These are phyloP conservation scores for Chelon labrosus DNA, from an alignment of 2,797 vertebrate species.

Conservation along the genomic window DNA sequence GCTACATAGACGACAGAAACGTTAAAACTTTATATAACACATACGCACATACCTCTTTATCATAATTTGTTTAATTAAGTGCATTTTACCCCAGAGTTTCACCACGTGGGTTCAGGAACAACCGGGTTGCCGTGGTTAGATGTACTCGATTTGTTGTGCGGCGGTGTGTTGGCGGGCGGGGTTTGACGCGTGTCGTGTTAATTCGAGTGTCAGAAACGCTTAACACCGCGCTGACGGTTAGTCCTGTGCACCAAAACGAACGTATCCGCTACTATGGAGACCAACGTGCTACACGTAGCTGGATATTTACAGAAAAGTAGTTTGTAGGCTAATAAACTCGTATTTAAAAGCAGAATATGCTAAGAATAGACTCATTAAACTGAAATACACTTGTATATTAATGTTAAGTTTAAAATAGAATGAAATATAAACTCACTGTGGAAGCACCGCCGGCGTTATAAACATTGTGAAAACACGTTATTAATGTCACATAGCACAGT, in stretches of 20 bases:
- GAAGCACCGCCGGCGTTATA: no score
- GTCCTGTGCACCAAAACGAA: background rate
- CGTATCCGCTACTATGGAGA: background rate
- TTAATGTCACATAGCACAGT: background rate
- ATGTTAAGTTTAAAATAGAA: no score
- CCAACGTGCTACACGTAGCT: background rate
- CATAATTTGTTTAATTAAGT: no score
- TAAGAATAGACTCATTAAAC: fast-evolving
- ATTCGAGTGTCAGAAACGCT: fast-evolving
- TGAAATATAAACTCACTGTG: background rate
- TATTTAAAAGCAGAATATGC: background rate
- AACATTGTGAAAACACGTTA: background rate
- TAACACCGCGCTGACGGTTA: background rate
- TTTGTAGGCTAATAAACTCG: background rate
- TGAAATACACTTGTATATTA: fast-evolving
- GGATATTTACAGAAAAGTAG: background rate
- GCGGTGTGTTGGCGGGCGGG: conserved; percentile 7
- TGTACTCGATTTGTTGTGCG: background rate
- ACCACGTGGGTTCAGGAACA: conserved; percentile 64
- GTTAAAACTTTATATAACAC: fast-evolving
- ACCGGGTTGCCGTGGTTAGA: background rate
- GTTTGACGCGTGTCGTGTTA: fast-evolving
- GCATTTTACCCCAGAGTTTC: background rate
- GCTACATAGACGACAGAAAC: fast-evolving
- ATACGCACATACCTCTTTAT: fast-evolving